phyloP scores from a whole-genome alignment of 2,113 vertebrate species.

The Hucho hucho region DNA sequence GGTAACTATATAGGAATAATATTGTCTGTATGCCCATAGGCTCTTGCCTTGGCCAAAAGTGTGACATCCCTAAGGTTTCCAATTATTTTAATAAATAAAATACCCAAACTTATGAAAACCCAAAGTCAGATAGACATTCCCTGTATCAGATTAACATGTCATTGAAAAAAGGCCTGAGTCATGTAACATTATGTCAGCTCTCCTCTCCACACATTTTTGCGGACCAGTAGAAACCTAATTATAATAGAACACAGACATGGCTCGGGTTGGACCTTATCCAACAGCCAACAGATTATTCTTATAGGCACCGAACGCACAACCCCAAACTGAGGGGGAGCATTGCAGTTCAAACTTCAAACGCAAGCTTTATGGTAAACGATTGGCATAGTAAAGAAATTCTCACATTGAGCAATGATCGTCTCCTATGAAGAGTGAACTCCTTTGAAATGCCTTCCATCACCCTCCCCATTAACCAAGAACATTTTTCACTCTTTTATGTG shows the following conservation, averaged over 20 bases:
- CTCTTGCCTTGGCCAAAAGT: constrained; percentile 19
- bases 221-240: constrained; percentile 53
- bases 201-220: constrained; percentile 42
- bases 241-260: constrained; percentile 55
- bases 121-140: constrained; percentile 15
- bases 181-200: constrained; percentile 20
- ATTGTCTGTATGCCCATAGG: constrained; percentile 17
- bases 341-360: constrained; percentile 71
- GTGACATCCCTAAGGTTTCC: background rate
- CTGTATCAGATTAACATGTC: constrained; percentile 12
- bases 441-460: constrained; percentile 66
- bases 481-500: constrained; percentile 67
- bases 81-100: constrained; percentile 42
- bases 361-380: constrained; percentile 67
- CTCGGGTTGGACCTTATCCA: constrained; percentile 49
- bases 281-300: constrained; percentile 57
- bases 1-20: constrained; percentile 14
- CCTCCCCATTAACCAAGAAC: constrained; percentile 64
- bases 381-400: constrained; percentile 65
- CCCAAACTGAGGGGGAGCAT: constrained; percentile 55
- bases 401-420: constrained; percentile 60
- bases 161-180: constrained; percentile 23
- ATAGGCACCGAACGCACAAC: constrained; percentile 51
- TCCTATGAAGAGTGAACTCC: constrained; percentile 62
- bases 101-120: constrained; percentile 11